These are phyloP conservation scores for Diogma glabrata DNA, from an alignment of 2,888 invertebrate species.

Conservation along the genomic window DNA sequence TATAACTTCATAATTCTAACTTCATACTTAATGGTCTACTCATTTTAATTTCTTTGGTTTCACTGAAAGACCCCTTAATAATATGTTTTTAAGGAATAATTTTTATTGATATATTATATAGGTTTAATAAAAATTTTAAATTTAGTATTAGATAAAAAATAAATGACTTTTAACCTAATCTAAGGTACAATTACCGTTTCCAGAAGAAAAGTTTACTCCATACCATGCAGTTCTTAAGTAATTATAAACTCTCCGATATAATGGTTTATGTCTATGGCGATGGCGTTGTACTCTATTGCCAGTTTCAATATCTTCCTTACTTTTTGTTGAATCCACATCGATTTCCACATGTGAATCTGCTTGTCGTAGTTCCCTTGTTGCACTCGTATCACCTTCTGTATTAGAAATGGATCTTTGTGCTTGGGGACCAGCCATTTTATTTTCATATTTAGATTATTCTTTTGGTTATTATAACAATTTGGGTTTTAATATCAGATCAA, in stretches of 20 bases:
- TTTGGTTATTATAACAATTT: no score
- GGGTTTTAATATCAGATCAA: no score
- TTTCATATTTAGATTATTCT: constrained; percentile 13
- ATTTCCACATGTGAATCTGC: constrained; percentile 29
- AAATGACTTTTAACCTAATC: no score
- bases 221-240: constrained; percentile 83
- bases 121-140: no score
- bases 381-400: constrained; percentile 13
- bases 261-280: constrained; percentile 47
- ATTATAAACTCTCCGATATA: constrained; percentile 68
- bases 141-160: no score
- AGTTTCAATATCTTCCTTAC: constrained; percentile 29
- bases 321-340: constrained; percentile 31
- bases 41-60: no score
- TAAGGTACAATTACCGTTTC: constrained; percentile 35
- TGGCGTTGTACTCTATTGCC: constrained; percentile 27
- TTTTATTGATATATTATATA: no score
- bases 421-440: constrained; percentile 34
- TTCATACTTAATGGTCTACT: no score
- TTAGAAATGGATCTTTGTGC: constrained; percentile 29
- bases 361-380: constrained; percentile 15
- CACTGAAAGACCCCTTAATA: no score
- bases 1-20: no score
- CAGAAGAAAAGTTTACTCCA: constrained; percentile 60
- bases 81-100: no score